Conservation (phyloP, 2,113 vertebrate species). For the Grammomys dolichurus region DNA sequence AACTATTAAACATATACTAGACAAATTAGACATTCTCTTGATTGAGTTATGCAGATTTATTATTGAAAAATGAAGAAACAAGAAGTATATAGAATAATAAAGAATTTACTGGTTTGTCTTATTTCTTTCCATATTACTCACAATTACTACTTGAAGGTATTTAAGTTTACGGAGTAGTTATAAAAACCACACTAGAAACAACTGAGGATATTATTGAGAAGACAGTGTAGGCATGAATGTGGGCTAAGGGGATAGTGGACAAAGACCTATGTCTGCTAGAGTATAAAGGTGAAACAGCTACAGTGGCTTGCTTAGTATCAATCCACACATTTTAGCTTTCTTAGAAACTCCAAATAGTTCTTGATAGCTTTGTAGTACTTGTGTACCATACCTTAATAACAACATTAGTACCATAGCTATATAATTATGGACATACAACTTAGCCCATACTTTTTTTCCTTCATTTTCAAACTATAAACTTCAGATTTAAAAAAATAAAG, state of each 20-base stretch:
- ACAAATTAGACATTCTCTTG: conserved; percentile 57
- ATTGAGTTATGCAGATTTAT: conserved; percentile 18
- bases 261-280: conserved; percentile 2
- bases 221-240: not conserved
- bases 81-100: not conserved
- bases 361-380: not conserved
- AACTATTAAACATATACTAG: conserved; percentile 11
- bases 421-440: conserved; percentile 16
- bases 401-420: conserved; percentile 48
- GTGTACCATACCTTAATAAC: conserved; percentile 32
- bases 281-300: conserved; percentile 45
- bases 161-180: conserved; percentile 55
- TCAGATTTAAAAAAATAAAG: conserved; percentile 46
- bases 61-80: conserved; percentile 47
- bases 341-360: conserved; percentile 26
- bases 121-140: conserved; percentile 41
- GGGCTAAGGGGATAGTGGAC: not conserved
- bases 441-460: conserved; percentile 29
- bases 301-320: not conserved
- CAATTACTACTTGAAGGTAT: conserved; percentile 55
- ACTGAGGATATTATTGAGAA: conserved; percentile 57
- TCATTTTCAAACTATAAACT: conserved; percentile 33
- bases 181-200: conserved; percentile 36
- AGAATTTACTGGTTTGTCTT: conserved; percentile 39
- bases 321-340: not conserved